Percentiles rank a stretch among this genome's conserved stretches.
These are phyloP conservation scores for Scomber scombrus DNA, from an alignment of 2,113 vertebrate species.

Conservation along the genomic window DNA sequence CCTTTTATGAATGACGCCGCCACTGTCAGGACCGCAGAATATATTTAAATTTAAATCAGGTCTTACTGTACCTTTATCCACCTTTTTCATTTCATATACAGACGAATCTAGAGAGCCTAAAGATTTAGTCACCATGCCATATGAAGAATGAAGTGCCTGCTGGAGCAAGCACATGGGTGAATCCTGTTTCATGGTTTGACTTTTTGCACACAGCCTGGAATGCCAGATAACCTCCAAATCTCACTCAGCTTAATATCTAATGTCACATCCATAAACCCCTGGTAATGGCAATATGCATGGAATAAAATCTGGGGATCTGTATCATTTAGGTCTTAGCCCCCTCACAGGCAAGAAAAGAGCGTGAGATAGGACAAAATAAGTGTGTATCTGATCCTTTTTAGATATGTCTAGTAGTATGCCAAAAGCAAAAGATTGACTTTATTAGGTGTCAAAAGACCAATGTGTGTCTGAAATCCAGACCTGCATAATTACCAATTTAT, in stretches of 20 bases:
- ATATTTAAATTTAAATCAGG: conserved; percentile 63
- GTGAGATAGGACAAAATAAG: not conserved
- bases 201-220: conserved; percentile 63
- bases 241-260: conserved; percentile 61
- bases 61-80: conserved; percentile 28
- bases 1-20: conserved; percentile 61
- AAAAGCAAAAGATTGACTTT: conserved; percentile 13
- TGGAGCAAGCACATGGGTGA: conserved; percentile 35
- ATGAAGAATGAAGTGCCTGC: conserved; percentile 44
- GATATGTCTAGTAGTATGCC: not conserved
- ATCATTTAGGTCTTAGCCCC: conserved; percentile 35
- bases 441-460: not conserved
- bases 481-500: not conserved
- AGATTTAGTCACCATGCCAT: conserved; percentile 54
- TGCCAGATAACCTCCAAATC: conserved; percentile 71
- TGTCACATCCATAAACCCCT: conserved; percentile 66
- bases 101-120: conserved; percentile 42
- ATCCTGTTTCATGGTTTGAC: conserved; percentile 71
- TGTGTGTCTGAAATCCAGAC: not conserved
- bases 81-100: conserved; percentile 53
- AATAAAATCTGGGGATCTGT: conserved; percentile 43
- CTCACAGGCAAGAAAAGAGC: conserved; percentile 25
- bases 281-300: conserved; percentile 54
- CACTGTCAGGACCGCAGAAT: conserved; percentile 46
- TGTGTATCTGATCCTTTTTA: not conserved